Percentiles rank a stretch among this genome's conserved stretches.
Evolutionary conservation across 1,140 invertebrate genomes (phyloP).

Genomic region (Hyposmocoma kahamanoa): DNA sequence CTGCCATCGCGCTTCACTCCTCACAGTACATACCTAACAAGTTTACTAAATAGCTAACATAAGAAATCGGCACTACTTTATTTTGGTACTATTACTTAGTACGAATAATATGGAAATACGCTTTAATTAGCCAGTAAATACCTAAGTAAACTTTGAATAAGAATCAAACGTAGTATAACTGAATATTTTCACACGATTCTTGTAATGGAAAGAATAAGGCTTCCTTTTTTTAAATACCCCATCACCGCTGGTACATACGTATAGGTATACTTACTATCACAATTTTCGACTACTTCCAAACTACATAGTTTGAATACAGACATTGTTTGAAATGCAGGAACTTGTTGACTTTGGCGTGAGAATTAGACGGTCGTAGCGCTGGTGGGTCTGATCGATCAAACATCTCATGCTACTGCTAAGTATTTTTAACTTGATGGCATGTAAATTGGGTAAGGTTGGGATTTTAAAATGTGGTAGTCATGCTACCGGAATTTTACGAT

Average conservation of each 20-base stretch:
- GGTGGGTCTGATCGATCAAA: conserved; percentile 48
- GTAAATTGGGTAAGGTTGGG: conserved; percentile 29
- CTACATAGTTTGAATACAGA: conserved; percentile 11
- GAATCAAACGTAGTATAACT: too few species aligned
- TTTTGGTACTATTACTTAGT: too few species aligned
- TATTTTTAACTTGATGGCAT: conserved; percentile 22
- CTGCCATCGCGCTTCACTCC: too few species aligned
- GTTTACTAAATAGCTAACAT: too few species aligned
- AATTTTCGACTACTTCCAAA: conserved; percentile 12
- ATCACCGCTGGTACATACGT: background rate
- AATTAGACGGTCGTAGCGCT: conserved; percentile 48
- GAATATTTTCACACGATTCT: background rate
- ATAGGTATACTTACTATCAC: background rate
- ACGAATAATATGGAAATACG: too few species aligned
- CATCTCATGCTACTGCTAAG: conserved; percentile 46
- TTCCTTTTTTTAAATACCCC: background rate
- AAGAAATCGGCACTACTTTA: too few species aligned
- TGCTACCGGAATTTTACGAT: too few species aligned
- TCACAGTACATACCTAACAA: too few species aligned
- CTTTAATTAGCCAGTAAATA: too few species aligned
- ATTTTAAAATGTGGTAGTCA: conserved; percentile 13
- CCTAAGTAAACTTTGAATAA: too few species aligned
- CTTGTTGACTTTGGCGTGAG: conserved; percentile 47
- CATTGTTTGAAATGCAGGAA: conserved; percentile 33
- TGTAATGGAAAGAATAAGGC: background rate